Evolutionary conservation across 2,113 vertebrate species (phyloP), one percentile per base, ranked within the genome.

Genomic region (Saguinus imperator): DNA sequence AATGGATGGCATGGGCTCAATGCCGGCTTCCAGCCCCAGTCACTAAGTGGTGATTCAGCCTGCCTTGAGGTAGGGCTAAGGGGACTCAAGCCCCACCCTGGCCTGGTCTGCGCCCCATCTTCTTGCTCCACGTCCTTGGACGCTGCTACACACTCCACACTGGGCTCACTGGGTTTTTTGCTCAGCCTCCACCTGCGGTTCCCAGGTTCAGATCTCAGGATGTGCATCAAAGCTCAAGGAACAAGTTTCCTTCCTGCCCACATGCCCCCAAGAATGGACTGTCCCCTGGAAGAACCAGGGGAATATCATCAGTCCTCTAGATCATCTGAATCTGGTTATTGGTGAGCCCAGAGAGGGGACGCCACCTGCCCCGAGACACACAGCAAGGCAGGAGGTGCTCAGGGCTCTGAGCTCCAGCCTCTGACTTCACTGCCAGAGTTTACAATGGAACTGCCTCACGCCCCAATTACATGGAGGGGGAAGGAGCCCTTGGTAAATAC

Each of bases 71-170:
- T 1, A 5, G 37, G 32, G 37, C 18, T 4, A 10, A 66, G 8
- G 86, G 37, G 14, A 3, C 29, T 6, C 11, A 0, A 4, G 75
- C 4, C n/a, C 80, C 35, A 7, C 40, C 18, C 43, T n/a, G 64
- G 58, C 58, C 14, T 8, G 32, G 50, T 52, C 37, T 18, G 6
- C 48, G 1, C 8, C 21, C 27, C 1, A 1, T 1, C 86, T 72
- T 50, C 94, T 52, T 55, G 43, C 7, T 55, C 79, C 25, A 18
- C 7, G 6, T 5, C 43, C 73, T 25, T 23, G 4, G 72, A 13
- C 4, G 8, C 21, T 5, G 0, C 1, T 21, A 2, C 75, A 13
- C 29, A 9, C 8, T 13, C 32, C 13, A 8, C 0, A 0, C 11
- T 1, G 29, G 48, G 48, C 73, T 7, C 4, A 23, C 18, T 7